Percentiles rank a stretch among this genome's conserved stretches.
phyloP scores from a whole-genome alignment of 1,140 invertebrate genomes.

The Calycopis cecrops region DNA sequence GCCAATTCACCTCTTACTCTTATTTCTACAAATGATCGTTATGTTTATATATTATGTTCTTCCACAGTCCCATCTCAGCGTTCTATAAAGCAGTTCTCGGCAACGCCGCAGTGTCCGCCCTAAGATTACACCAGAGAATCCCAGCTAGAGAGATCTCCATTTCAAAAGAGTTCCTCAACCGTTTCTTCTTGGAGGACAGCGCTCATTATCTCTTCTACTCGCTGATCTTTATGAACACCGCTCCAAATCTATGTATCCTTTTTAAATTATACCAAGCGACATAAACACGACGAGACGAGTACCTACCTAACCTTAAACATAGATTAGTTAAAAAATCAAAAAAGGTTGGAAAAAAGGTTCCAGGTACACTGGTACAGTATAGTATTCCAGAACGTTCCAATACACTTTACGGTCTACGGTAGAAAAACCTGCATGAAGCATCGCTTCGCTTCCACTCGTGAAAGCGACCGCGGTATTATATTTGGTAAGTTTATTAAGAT shows the following conservation, averaged over 20 bases:
- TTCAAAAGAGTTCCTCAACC: slow-evolving; percentile 86
- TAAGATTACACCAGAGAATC: slow-evolving; percentile 94
- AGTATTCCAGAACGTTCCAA: too few species aligned
- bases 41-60: background rate
- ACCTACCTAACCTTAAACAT: too few species aligned
- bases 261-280: slow-evolving; percentile 23
- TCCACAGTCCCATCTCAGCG: slow-evolving; percentile 82
- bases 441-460: too few species aligned
- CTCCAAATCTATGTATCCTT: slow-evolving; percentile 93
- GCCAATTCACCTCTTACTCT: too few species aligned
- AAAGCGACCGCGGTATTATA: too few species aligned
- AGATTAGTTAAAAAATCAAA: too few species aligned
- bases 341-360: too few species aligned
- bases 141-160: slow-evolving; percentile 83
- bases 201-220: slow-evolving; percentile 97
- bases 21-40: background rate
- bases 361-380: too few species aligned
- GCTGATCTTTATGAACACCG: slow-evolving; percentile 92
- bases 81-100: slow-evolving; percentile 94
- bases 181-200: slow-evolving; percentile 92
- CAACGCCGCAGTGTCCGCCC: slow-evolving; percentile 94
- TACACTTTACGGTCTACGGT: too few species aligned
- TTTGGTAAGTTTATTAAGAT: too few species aligned
- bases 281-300: too few species aligned
- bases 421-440: too few species aligned